Base-by-base conservation (phyloP, 2,888 invertebrate species). In the Rotaria socialis region DNA sequence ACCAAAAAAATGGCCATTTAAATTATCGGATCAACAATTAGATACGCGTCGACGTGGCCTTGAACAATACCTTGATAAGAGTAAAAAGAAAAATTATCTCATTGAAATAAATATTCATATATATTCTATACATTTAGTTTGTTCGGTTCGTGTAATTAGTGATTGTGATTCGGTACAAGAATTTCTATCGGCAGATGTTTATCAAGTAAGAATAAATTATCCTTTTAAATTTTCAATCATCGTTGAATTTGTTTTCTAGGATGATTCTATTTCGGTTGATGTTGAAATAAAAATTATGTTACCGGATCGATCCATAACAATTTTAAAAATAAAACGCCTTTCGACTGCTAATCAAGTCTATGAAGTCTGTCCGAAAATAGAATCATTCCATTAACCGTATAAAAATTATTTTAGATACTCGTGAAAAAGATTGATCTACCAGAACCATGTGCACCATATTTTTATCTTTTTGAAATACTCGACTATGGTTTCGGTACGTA, bases 1-100 rank as follows among this genome's bases (percentile, higher is more conserved):
- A 89, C 99, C 99, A 0, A 96, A 97, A 87, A 99, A 99, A 92
- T 98, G 98, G 96, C 96, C 97, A 86, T 98, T 99, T 91, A 89
- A 89, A 87, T 90, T 99, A 89, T 96, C 96, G 90, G 98, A 99
- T 90, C 98, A 98, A 90, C 98, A 99, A 91, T 92, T 99, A 88
- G 99, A 99, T 91, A 94, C 95, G 0, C 93, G 99, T 87, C 93
- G 99, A 88, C 93, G 98, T 88, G 97, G 97, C 2, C 93, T 99
- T 84, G 99, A 99, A 91, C 96, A 96, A 92, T 99, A 98, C 93
- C 93, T 99, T 90, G 99, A 99, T 92, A 96, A 97, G 47, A 47
- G 93, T 91, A 92, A 92, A 86, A 75, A 88, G 86, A 47, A 11
- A 67, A 4, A 74, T 14, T 14, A 11, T 52, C 14, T 52, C 14